Conservation (phyloP, 2,797 vertebrate species). For the Oreortyx pictus region DNA sequence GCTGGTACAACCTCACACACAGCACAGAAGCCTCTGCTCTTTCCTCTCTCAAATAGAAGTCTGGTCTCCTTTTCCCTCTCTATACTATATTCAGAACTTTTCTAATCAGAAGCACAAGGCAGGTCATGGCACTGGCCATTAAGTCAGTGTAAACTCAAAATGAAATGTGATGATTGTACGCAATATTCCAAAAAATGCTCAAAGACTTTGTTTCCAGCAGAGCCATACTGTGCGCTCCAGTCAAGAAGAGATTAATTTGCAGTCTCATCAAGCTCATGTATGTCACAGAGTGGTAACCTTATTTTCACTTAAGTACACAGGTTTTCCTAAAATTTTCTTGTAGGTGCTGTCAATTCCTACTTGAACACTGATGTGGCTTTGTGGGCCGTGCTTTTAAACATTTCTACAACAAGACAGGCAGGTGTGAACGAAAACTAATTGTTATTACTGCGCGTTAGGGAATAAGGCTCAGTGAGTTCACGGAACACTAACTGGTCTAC, state of each 20-base stretch:
- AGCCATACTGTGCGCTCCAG: neutral
- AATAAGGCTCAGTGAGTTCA: neutral
- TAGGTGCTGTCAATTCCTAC: neutral
- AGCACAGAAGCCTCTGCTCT: neutral
- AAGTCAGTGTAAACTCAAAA: neutral
- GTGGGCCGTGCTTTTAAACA: neutral
- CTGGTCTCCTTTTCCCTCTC: neutral
- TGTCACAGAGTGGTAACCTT: neutral
- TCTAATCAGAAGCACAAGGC: neutral
- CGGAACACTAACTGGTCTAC: neutral
- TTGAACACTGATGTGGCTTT: neutral
- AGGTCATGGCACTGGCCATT: neutral
- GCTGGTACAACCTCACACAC: conserved; percentile 31
- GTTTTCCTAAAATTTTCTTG: neutral
- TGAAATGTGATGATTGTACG: neutral
- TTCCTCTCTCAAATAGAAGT: neutral
- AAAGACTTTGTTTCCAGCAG: conserved; percentile 15
- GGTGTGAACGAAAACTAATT: neutral
- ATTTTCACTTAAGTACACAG: neutral
- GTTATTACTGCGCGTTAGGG: neutral
- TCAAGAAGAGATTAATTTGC: conserved; percentile 20
- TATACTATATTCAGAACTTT: neutral
- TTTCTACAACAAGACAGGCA: neutral
- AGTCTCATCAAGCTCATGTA: neutral
- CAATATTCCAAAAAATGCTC: neutral